A percentile compares a stretch with the other conserved stretches of the same genome.
Evolutionary conservation across 2,888 invertebrate species (phyloP).

Genomic region (Euspilapteryx auroguttella): DNA sequence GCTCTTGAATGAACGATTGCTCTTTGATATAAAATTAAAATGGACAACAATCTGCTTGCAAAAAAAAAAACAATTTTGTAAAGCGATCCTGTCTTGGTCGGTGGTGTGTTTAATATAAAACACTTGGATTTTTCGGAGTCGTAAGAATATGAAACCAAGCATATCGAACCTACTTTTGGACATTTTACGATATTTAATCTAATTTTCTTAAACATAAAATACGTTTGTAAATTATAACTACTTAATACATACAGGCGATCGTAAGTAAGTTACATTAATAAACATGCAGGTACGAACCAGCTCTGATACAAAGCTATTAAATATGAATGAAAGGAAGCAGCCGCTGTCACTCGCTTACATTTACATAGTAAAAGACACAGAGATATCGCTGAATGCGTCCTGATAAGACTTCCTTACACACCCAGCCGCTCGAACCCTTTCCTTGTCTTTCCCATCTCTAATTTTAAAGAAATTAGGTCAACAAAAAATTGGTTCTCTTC

Average conservation of each 20-base stretch:
- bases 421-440: slow-evolving; percentile 39
- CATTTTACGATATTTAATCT: no score
- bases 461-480: neutral
- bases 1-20: slow-evolving; percentile 54
- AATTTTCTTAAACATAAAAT: no score
- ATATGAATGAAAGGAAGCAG: slow-evolving; percentile 1
- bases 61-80: slow-evolving; percentile 34
- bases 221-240: no score
- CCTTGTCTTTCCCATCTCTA: slow-evolving; percentile 21
- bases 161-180: no score
- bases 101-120: slow-evolving; percentile 14
- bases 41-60: slow-evolving; percentile 37
- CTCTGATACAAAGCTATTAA: slow-evolving; percentile 1
- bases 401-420: slow-evolving; percentile 17
- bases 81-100: slow-evolving; percentile 32
- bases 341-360: slow-evolving; percentile 1
- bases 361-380: neutral
- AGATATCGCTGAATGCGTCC: neutral
- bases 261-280: no score
- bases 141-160: slow-evolving; percentile 20
- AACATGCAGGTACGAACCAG: no score
- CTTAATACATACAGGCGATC: no score
- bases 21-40: slow-evolving; percentile 48
- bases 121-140: slow-evolving; percentile 15
- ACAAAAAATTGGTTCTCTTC: slow-evolving; percentile 17